Percentiles rank a stretch among this genome's conserved stretches.
phyloP scores from a whole-genome alignment of 2,888 invertebrate genomes.

The Nasonia oneida region DNA sequence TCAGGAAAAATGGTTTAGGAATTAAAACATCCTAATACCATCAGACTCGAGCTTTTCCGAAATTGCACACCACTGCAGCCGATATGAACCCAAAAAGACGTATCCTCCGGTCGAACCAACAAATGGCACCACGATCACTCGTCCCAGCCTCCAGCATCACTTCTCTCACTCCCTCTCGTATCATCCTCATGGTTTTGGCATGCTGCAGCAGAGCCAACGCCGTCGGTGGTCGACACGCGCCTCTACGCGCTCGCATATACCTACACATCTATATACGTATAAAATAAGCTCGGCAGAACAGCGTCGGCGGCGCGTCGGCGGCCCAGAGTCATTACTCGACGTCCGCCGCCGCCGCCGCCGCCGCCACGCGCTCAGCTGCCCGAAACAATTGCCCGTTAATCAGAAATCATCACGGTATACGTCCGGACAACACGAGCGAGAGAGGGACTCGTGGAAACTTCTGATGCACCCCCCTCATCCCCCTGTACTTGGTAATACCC shows the following conservation, averaged over 20 bases:
- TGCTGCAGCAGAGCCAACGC: background rate
- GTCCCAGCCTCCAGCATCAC: background rate
- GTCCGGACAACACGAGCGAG: conserved; percentile 15
- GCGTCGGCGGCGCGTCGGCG: conserved; percentile 72
- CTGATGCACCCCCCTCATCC: background rate
- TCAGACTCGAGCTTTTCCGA: too few relatives aligned
- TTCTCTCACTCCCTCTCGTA: conserved; percentile 17
- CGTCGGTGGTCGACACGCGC: background rate
- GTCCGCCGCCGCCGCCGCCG: conserved; percentile 72
- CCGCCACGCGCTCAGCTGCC: conserved; percentile 70
- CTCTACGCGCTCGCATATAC: background rate
- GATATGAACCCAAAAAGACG: background rate
- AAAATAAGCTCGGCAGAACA: conserved; percentile 62
- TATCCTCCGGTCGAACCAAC: background rate
- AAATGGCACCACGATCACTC: background rate
- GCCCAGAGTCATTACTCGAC: conserved; percentile 78
- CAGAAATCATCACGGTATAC: conserved; percentile 76
- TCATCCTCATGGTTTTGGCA: conserved; percentile 51
- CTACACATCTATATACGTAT: conserved; percentile 63
- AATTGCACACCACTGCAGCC: too few relatives aligned
- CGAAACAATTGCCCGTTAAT: conserved; percentile 78
- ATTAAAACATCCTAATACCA: too few relatives aligned
- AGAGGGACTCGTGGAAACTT: conserved; percentile 8
- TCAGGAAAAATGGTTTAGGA: too few relatives aligned
- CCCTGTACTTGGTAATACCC: background rate